Evolutionary conservation across 2,888 invertebrate genomes (phyloP), one percentile per base, ranked within the genome.

Genomic region (Noctua pronuba): DNA sequence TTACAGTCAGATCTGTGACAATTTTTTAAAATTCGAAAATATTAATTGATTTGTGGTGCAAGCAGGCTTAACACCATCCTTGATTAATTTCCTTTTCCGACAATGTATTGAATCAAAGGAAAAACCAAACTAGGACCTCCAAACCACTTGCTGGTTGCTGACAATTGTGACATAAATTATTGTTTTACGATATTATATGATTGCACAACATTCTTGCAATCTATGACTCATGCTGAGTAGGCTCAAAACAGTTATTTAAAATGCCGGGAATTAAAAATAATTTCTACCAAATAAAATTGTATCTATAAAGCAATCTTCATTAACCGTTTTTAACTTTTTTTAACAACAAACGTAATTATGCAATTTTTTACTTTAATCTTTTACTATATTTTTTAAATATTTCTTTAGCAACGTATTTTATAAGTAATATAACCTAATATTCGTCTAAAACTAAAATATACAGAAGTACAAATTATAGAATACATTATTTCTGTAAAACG

Each of bases 391-490:
- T 77, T 83, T 73, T 21, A 73, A 72, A 64, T 35, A 72, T 55
- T 55, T 84, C 18, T 46, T 41, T 68, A 73, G 41, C 49, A 80
- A 82, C 21, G 65, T 55, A 65, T 66, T 80, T 80, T 73, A 72
- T 38, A 80, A 73, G 21, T 72, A 44, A 69, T 79, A 66, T 44
- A 60, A 67, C 44, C 66, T 80, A 60, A 73, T 69, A 72, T 49
- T 73, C 28, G 13, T 84, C 58, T 66, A 84, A 60, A 80, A 77
- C 73, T 65, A 81, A 77, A 74, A 76, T 38, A 66, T n/a, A 66
- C 64, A 65, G 49, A 52, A 71, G 65, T 80, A 80, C 82, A 75
- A 75, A 80, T 75, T 70, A 80, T 65, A 80, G 79, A 82, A 72
- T 60, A 46, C 31, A 77, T 84, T 80, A 70, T 69, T 72, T 77